Base-by-base conservation (phyloP, 2,797 vertebrate genomes). In the Buphagus erythrorhynchus region DNA sequence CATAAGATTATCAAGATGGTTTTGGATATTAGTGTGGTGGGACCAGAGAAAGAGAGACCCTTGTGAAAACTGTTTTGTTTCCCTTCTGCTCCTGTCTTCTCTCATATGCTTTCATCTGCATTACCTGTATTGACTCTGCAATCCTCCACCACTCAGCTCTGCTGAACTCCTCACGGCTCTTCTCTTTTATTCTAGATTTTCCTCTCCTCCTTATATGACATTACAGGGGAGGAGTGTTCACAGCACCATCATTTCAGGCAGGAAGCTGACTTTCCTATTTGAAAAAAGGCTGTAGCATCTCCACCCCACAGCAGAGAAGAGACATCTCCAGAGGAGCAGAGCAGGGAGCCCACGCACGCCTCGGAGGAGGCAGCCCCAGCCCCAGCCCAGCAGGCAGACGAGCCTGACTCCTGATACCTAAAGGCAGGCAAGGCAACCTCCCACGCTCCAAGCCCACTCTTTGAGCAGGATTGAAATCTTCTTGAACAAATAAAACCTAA, bases 401-500 rank as follows among this genome's bases (percentile, higher is more conserved):
- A 69, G 31, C 61, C 13, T 0, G 0, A 40, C 43, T 26, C 26
- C 63, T 13, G 29, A n/a, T 29, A 65, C 74, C 84, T 42, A 51
- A 61, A 68, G 42, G 77, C 77, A 89, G 62, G 66, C 84, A 78
- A 81, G 86, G 86, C 69, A 84, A 62, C 48, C 63, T 73, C 87
- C 90, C 90, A 94, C 33, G 0, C 78, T 29, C 13, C 65, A 28
- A 83, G 52, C 88, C 77, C 67, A 61, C 86, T 68, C 83, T 46
- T 26, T 4, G 22, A 84, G 77, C 58, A 51, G 28, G 38, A 78
- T 24, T 83, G 62, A 92, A 77, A 79, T 62, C 62, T 58, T 57
- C 66, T 28, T 28, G 42, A 86, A 57, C 46, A 93, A 88, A 73
- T 49, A 83, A 55, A 73, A 88, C n/a, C 79, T 77, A 74, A 90